phyloP scores from a whole-genome alignment of 2,797 vertebrate species.

The Pseudochaenichthys georgianus region DNA sequence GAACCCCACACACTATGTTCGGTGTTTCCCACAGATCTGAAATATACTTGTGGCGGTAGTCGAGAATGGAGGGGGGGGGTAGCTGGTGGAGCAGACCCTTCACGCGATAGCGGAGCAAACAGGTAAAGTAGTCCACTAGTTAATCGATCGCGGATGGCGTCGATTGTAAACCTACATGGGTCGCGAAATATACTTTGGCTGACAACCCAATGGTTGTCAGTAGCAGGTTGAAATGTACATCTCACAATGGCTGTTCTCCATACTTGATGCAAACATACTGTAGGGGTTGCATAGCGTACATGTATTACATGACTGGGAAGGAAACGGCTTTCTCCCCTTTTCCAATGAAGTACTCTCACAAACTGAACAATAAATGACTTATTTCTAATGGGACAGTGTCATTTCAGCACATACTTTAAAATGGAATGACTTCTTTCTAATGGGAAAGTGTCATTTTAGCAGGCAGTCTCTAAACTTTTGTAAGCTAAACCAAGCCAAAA shows the following conservation, averaged over 20 bases:
- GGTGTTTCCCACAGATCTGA: too few relatives aligned
- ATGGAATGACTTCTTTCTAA: not conserved
- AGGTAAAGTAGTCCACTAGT: too few relatives aligned
- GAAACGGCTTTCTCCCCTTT: slow-evolving; percentile 5
- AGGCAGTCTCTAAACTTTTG: not conserved
- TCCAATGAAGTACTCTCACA: not conserved
- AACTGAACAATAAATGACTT: not conserved
- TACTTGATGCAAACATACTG: not conserved
- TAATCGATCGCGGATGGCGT: too few relatives aligned
- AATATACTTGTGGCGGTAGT: too few relatives aligned
- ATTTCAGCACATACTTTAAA: not conserved
- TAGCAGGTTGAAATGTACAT: not conserved
- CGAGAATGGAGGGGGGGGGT: too few relatives aligned
- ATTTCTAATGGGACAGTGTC: not conserved
- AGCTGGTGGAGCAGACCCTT: too few relatives aligned
- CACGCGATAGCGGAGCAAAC: too few relatives aligned
- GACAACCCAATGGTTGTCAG: not conserved
- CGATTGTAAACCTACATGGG: too few relatives aligned
- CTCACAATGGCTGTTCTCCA: not conserved
- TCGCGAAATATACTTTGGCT: too few relatives aligned
- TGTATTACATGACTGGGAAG: slow-evolving; percentile 17
- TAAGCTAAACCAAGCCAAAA: not conserved
- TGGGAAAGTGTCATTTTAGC: not conserved
- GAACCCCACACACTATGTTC: not conserved
- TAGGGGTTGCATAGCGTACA: not conserved